Evolutionary conservation across 1,140 invertebrate genomes (phyloP), one percentile per base, ranked within the genome.

Genomic region (Trichogramma pretiosum): DNA sequence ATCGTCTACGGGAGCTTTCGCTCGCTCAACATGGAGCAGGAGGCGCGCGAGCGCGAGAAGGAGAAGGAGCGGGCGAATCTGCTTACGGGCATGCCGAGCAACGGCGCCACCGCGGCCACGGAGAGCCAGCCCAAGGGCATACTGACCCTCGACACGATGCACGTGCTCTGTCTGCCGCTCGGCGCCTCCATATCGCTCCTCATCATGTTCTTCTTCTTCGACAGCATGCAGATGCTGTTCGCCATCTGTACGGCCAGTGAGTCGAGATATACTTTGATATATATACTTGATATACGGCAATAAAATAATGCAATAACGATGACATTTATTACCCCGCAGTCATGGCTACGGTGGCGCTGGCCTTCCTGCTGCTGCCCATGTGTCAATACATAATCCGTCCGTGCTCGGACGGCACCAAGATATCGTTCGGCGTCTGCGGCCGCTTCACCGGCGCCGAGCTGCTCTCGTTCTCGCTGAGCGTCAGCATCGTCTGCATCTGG

Each of bases 171-270:
- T 77, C 78, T 98, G 66, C 94, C 94, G 44, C 78, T 98, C 39
- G 92, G 92, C 63, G 93, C 94, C 57, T 96, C 93, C 47, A 84
- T 96, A 57, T 95, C 93, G 44, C 77, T 98, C 46, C 82, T 98
- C 16, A 82, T 97, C 52, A 97, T 98, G 93, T 98, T 97, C 72
- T 94, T 97, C 77, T 98, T 96, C 72, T 97, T 98, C 64, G 93
- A 98, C 73, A 96, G 93, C 43, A 93, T 98, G 86, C 93, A 97
- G 73, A 86, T 95, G 77, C 79, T 97, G 5, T 95, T 98, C 74
- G 93, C 93, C 40, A 90, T 97, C 58, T 96, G 92, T 68, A 97
- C 94, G 62, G 93, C 93, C 63, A 90, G 93, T 96, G 75, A 83
- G 81, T 78, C 34, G n/a, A n/a, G n/a, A n/a, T n/a, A n/a, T n/a